A percentile compares a stretch with the other conserved stretches of the same genome.
phyloP scores from a whole-genome alignment of 35 echinoderm and acorn worm genomes.

The Lytechinus pictus region DNA sequence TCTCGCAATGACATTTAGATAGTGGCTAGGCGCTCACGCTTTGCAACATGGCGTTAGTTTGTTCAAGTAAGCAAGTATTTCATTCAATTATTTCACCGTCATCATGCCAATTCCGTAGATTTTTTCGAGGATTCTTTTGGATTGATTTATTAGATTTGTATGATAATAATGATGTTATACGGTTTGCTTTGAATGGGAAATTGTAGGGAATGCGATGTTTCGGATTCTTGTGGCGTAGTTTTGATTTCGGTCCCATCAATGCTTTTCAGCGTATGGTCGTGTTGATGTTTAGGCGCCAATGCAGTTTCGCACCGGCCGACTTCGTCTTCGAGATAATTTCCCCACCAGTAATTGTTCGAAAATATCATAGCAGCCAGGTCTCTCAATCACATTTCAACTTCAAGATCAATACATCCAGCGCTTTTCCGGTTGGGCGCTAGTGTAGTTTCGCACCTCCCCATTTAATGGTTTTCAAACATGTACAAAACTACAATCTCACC shows the following conservation, averaged over 20 bases:
- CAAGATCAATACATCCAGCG: too few relatives aligned
- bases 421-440: too few relatives aligned
- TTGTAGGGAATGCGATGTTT: not conserved
- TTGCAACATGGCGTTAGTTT: constrained; percentile 51
- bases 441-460: too few relatives aligned
- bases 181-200: not conserved
- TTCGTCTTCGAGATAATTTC: too few relatives aligned
- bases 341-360: too few relatives aligned
- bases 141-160: not conserved
- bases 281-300: not conserved
- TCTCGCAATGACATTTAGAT: not conserved
- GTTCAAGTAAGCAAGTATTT: not conserved
- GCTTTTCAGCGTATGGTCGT: not conserved
- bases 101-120: not conserved
- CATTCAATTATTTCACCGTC: not conserved
- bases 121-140: not conserved
- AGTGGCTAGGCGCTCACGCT: not conserved
- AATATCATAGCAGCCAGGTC: too few relatives aligned
- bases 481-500: too few relatives aligned
- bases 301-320: too few relatives aligned
- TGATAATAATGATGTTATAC: not conserved
- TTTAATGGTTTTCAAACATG: too few relatives aligned
- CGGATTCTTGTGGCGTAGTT: not conserved
- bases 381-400: too few relatives aligned
- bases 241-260: not conserved